These are phyloP conservation scores for Hydroisotoma schaefferi DNA, from an alignment of 2,888 invertebrate genomes.

Conservation along the genomic window DNA sequence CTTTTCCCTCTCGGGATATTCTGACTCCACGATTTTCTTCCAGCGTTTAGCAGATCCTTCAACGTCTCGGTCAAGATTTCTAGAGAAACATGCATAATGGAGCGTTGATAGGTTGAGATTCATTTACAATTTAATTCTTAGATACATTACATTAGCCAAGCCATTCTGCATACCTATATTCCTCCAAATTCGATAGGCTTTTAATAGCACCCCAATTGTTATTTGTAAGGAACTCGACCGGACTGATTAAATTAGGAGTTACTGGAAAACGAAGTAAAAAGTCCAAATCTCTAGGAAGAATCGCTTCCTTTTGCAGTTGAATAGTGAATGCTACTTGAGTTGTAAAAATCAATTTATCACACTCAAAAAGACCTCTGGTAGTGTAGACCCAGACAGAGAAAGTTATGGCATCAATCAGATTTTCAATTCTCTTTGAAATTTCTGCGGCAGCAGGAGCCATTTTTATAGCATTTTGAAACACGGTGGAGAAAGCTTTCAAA, in stretches of 20 bases:
- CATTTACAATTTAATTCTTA: too few relatives aligned
- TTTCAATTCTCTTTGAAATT: slow-evolving; percentile 72
- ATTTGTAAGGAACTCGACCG: slow-evolving; percentile 90
- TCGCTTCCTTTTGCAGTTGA: slow-evolving; percentile 78
- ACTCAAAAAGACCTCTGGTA: slow-evolving; percentile 88
- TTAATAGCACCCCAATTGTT: slow-evolving; percentile 94
- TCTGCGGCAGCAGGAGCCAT: slow-evolving; percentile 77
- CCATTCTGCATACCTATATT: slow-evolving; percentile 61
- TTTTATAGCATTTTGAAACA: slow-evolving; percentile 69
- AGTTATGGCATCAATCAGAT: slow-evolving; percentile 90
- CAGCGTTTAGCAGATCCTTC: slow-evolving; percentile 94
- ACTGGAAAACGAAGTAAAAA: slow-evolving; percentile 89
- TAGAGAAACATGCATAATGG: slow-evolving; percentile 46
- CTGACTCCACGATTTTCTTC: slow-evolving; percentile 94
- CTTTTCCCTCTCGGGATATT: slow-evolving; percentile 91
- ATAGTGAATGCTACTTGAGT: slow-evolving; percentile 96
- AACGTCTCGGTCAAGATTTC: slow-evolving; percentile 90
- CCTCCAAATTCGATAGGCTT: slow-evolving; percentile 81
- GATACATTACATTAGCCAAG: too few relatives aligned
- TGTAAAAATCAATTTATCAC: slow-evolving; percentile 92
- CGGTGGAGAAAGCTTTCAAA: slow-evolving; percentile 65
- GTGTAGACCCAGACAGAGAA: slow-evolving; percentile 94
- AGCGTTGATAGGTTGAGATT: too few relatives aligned
- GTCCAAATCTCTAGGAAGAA: slow-evolving; percentile 79
- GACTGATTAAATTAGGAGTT: slow-evolving; percentile 86